These are phyloP conservation scores for Penaeus monodon DNA, from an alignment of 2,888 invertebrate species.

Conservation along the genomic window DNA sequence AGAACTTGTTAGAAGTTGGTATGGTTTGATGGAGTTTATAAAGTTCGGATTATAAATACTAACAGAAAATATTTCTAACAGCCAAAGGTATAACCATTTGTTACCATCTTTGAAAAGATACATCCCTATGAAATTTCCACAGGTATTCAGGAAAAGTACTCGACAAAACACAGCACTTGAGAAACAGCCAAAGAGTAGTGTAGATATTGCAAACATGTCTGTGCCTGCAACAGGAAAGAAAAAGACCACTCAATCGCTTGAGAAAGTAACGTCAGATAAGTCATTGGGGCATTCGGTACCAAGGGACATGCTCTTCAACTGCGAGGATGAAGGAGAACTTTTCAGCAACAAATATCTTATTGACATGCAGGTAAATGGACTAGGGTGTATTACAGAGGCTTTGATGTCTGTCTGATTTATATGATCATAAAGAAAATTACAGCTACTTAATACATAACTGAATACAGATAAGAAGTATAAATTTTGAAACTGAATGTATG, in stretches of 20 bases:
- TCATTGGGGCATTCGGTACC: constrained; percentile 49
- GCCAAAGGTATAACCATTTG: no score
- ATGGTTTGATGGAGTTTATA: no score
- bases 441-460: no score
- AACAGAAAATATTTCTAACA: no score
- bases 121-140: neutral
- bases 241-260: neutral
- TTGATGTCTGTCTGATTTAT: no score
- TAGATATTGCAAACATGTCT: neutral
- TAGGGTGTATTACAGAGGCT: neutral
- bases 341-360: constrained; percentile 85
- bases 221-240: constrained; percentile 1
- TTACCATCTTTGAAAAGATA: neutral
- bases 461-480: no score
- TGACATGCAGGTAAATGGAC: constrained; percentile 74
- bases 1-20: no score
- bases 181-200: neutral
- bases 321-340: constrained; percentile 87
- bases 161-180: neutral
- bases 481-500: no score
- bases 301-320: constrained; percentile 73
- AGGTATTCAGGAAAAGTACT: constrained; percentile 9
- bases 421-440: no score
- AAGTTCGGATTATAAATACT: no score
- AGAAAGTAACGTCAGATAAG: constrained; percentile 1